Conservation (phyloP, 2,888 invertebrate genomes). For the Tipula lateralis region DNA sequence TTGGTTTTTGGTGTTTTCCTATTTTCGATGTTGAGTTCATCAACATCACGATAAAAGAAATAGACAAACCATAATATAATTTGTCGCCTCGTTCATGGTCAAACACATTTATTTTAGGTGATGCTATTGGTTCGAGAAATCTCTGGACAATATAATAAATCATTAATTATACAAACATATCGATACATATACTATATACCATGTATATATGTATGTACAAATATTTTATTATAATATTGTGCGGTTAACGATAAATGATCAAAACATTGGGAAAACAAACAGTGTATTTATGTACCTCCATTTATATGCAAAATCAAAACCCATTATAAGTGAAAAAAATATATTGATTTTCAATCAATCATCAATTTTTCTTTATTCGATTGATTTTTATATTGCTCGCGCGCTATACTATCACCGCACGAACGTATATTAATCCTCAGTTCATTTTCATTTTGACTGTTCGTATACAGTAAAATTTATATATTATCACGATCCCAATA, state of each 20-base stretch:
- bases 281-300: not conserved
- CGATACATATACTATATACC: too few relatives aligned
- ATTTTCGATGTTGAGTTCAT: not conserved
- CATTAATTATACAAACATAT: too few relatives aligned
- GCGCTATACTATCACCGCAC: not conserved
- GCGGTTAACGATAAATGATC: not conserved
- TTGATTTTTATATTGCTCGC: not conserved
- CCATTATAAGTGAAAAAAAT: not conserved
- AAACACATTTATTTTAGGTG: not conserved
- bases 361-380: not conserved
- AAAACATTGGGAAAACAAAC: not conserved
- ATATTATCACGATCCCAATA: not conserved
- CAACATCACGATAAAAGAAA: not conserved
- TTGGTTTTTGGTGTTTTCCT: not conserved
- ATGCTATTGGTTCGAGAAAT: not conserved
- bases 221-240: not conserved
- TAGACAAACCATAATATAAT: not conserved
- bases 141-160: not conserved
- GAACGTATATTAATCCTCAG: not conserved
- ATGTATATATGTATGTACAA: too few relatives aligned
- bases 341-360: constrained; percentile 5
- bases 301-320: not conserved
- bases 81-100: not conserved
- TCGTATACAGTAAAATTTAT: not conserved
- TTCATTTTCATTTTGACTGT: not conserved